Base-by-base conservation (phyloP, 1,140 invertebrate genomes). In the Musca vetustissima region DNA sequence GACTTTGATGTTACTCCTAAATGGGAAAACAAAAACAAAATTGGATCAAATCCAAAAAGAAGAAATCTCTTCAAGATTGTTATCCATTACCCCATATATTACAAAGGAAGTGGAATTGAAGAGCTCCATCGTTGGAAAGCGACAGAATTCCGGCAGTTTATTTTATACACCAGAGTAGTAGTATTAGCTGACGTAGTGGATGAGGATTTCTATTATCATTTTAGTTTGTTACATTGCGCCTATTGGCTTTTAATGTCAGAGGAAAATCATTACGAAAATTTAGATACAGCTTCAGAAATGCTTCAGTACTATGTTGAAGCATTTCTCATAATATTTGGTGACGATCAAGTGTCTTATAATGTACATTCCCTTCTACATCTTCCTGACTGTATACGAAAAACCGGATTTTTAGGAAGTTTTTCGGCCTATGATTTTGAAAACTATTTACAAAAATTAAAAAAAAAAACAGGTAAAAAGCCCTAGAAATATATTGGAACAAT, bases 401-500 rank as follows among this genome's bases (percentile, higher is more conserved):
- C 55, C 6, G 61, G 68, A 9, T 14, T 22, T 25, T 19, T 47
- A 53, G 21, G 28, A 8, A 19, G 28, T 13, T 15, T 13, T 1
- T 69, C 68, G 9, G 22, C 59, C 3, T 69, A 69, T 43, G 32
- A 1, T 19, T 69, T 69, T 66, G 61, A 69, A 69, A 69, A 69
- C 21, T 66, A 69, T 69, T 65, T 69, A 15, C 68, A 69, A 55
- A 32, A 6, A 7, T 47, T 69, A 24, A 66, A 69, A 69, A 69
- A 43, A 69, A 69, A 69, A 43, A 13, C 50, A 69, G 19, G 22
- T 69, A 14, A 53, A 25, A 47, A 64, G 66, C 17, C 61, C 68
- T 24, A 47, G 11, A 19, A 57, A 69, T 21, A 66, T 69, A 43
- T 21, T 69, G 36, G 15, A 53, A 22, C 68, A 65, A 47, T 25